Base-by-base conservation (phyloP, 2,888 invertebrate species). In the Ochlodes sylvanus region DNA sequence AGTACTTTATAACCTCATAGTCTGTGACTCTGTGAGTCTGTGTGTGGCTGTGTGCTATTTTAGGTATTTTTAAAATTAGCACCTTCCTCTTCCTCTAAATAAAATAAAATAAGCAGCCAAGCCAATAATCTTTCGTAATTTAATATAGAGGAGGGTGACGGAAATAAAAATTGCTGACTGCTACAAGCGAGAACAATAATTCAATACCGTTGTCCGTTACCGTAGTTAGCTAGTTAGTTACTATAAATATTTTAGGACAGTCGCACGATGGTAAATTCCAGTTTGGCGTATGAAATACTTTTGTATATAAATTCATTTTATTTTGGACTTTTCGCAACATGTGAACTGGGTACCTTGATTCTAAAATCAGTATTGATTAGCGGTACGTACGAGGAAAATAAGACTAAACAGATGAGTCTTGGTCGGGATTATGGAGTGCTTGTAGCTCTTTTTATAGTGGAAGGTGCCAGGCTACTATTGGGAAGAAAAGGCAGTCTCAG, bases 401-500 rank as follows among this genome's bases (percentile, higher is more conserved):
- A 95, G 63, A 96, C 96, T 79, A 96, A 96, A 70, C 94, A 94
- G 63, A 94, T 94, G 71, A 95, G 95, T 76, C 94, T 97, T 72
- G 94, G 96, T 7, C 95, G 96, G 75, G 98, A 98, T 89, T 95
- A 97, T 73, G 95, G 96, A 64, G 94, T 98, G 66, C 87, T 98
- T 69, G 83, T 97, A 70, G 95, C 96, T 71, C 92, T 98, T 32
- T 96, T 96, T 80, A 93, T 96, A 63, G 94, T 98, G 63, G 98
- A 99, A 92, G 95, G 96, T 69, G 93, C 97, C 73, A 94, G 98
- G 79, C 95, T 98, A 77, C 95, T 97, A 80, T 93, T 97, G 79
- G 98, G 98, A 54, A 94, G 97, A 78, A 97, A 96, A 88, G 98
- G 98, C 76, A 98, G 98, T 87, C 91, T 98, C 63, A 97, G 96